Evolutionary conservation across 1,140 invertebrate species (phyloP).

Genomic region (Magallana angulata): DNA sequence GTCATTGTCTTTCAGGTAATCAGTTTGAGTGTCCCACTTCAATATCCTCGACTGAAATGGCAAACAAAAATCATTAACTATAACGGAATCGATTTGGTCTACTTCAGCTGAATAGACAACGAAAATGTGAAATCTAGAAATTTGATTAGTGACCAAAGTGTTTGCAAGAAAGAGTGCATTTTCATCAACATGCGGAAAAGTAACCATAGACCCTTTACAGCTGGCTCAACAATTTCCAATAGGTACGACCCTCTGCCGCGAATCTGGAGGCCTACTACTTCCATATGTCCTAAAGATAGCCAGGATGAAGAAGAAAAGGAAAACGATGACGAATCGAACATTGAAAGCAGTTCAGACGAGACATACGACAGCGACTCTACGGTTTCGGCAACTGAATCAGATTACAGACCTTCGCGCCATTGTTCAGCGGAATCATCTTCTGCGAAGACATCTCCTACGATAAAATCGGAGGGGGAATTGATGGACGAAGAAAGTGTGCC

Average conservation of each 20-base stretch:
- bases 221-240: not conserved
- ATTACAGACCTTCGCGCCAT: not conserved
- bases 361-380: slow-evolving; percentile 11
- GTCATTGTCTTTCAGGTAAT: too few species aligned
- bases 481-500: not conserved
- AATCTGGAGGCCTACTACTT: not conserved
- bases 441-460: not conserved
- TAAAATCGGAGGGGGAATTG: not conserved
- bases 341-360: not conserved
- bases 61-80: too few species aligned
- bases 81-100: too few species aligned
- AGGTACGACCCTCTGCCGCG: not conserved
- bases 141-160: too few species aligned
- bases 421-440: not conserved
- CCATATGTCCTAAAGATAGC: not conserved
- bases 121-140: too few species aligned
- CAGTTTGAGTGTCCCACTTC: too few species aligned
- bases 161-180: not conserved
- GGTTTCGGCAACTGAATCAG: not conserved
- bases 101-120: too few species aligned
- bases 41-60: too few species aligned
- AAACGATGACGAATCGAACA: not conserved
- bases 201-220: not conserved
- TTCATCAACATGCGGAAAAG: not conserved
- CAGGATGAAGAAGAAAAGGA: not conserved